A percentile compares a stretch with the other conserved stretches of the same genome.
phyloP scores from a whole-genome alignment of 2,888 invertebrate genomes.

The Itoplectis maculator region DNA sequence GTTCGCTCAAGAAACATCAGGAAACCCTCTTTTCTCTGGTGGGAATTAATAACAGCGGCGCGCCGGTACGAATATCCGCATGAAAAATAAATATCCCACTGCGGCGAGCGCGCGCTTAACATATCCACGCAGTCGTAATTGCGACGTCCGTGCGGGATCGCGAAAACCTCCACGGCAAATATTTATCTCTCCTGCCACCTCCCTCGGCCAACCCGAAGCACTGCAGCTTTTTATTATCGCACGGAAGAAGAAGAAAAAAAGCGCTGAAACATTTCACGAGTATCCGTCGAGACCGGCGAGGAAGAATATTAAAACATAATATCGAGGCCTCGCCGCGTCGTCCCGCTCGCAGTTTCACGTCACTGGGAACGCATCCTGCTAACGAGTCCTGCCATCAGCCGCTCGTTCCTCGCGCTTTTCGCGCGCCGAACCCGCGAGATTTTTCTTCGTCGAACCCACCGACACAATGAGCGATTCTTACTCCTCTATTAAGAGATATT shows the following conservation, averaged over 20 bases:
- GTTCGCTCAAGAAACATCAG: too few species aligned
- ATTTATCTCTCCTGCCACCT: slow-evolving; percentile 16
- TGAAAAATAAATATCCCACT: slow-evolving; percentile 15
- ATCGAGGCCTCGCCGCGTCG: background rate
- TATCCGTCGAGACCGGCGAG: background rate
- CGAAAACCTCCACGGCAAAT: slow-evolving; percentile 13
- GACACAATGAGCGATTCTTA: slow-evolving; percentile 20
- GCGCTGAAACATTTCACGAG: background rate
- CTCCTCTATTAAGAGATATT: background rate
- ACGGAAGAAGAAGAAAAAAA: background rate
- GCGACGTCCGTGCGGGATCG: background rate
- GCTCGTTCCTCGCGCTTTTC: background rate
- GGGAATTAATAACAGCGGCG: background rate
- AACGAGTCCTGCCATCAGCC: slow-evolving; percentile 2
- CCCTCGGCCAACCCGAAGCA: background rate
- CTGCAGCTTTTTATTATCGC: slow-evolving; percentile 6
- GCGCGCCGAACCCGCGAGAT: background rate
- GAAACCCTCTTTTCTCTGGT: too few species aligned
- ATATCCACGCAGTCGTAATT: slow-evolving; percentile 23
- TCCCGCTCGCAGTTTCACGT: background rate
- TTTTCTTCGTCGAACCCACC: background rate
- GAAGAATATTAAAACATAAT: slow-evolving; percentile 13
- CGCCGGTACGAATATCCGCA: background rate
- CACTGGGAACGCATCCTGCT: background rate
- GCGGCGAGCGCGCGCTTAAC: slow-evolving; percentile 4